Conservation (phyloP, 2,888 invertebrate genomes). For the Atethmia centrago region DNA sequence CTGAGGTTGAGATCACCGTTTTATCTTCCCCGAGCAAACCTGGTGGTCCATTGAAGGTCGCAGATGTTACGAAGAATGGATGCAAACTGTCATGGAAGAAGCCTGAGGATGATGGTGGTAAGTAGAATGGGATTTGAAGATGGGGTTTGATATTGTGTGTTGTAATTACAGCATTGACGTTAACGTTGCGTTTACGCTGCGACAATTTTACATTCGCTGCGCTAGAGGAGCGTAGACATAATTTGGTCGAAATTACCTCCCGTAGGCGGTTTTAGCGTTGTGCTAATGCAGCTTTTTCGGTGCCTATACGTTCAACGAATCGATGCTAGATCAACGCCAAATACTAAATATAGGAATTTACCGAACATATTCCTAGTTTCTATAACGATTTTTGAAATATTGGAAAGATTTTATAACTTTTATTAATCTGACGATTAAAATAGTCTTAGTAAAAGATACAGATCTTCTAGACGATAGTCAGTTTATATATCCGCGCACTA, state of each 20-base stretch:
- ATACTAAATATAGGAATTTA: background rate
- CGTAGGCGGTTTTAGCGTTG: background rate
- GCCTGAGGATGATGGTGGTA: conserved; percentile 98
- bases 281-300: background rate
- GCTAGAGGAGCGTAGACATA: background rate
- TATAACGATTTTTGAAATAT: background rate
- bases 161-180: background rate
- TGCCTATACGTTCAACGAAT: background rate
- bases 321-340: background rate
- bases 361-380: background rate
- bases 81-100: conserved; percentile 98
- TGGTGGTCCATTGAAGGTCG: conserved; percentile 96
- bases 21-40: conserved; percentile 95
- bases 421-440: too few species aligned
- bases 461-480: too few species aligned
- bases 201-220: background rate
- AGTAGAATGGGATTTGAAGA: conserved; percentile 53
- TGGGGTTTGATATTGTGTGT: background rate
- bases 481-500: too few species aligned
- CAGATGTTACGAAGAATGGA: conserved; percentile 96
- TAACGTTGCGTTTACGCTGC: background rate
- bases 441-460: too few species aligned
- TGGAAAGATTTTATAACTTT: background rate
- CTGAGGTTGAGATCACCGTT: conserved; percentile 98
- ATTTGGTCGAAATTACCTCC: background rate